Base-by-base conservation (phyloP, 2,888 invertebrate genomes). In the Hypomecis atomaria region DNA sequence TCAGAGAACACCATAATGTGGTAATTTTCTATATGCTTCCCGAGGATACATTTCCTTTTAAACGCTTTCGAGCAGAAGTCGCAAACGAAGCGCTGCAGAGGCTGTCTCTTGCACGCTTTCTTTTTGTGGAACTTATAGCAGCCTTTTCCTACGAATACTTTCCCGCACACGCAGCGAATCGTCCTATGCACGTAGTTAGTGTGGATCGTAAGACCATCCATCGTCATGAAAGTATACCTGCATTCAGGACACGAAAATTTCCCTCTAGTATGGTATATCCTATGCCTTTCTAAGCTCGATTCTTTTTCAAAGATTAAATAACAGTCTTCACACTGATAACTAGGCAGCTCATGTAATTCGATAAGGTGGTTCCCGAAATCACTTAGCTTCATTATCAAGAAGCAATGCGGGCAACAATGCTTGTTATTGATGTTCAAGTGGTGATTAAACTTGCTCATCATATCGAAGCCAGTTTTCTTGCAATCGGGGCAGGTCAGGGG, bases 41-140 rank as follows among this genome's bases (percentile, higher is more conserved):
- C 47, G 67, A 88, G 38, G 0, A 67, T 64, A 1, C 66, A 64
- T 64, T 82, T 86, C 0, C 37, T 59, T 0, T 36, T 59, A 50
- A 79, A 88, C 33, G 70, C 69, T 4, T 76, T 81, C 0, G 70
- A 63, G 42, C 88, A 88, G 45, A 84, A 80, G 42, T 87, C 85
- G 53, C 88, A 88, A 13, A 80, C 74, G 61, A 63, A 87, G 3
- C 57, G 56, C 63, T 8, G 44, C 44, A 54, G 82, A 42, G 67
- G 48, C 60, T 74, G 8, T 61, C 66, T 36, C 0, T 4, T 9
- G n/a, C 64, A 64, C 2, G 38, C 23, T 6, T 23, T 5, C 11
- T 36, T 50, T 9, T 52, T 55, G 62, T 87, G 87, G 1, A 72
- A 66, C 4, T 54, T 59, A 43, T 76, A 83, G 59, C 88, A 88